These are phyloP conservation scores for Aspidiotus destructor DNA, from an alignment of 2,888 invertebrate genomes.

Conservation along the genomic window DNA sequence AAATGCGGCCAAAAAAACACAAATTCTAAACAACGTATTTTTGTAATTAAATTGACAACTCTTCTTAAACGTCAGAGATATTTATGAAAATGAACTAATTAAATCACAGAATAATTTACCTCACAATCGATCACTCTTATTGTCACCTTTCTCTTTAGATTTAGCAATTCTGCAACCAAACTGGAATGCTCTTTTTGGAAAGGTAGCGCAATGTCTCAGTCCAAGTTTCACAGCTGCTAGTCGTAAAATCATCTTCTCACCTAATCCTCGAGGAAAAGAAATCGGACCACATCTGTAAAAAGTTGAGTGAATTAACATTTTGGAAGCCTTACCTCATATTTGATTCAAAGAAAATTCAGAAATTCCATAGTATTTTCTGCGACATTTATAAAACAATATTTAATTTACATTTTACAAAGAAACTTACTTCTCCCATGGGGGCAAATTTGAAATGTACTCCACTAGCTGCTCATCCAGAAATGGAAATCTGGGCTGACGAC, in stretches of 20 bases:
- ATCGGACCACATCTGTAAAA: constrained; percentile 45
- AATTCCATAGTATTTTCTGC: too few species aligned
- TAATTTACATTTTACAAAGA: too few species aligned
- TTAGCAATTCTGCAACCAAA: constrained; percentile 95
- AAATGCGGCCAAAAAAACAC: too few species aligned
- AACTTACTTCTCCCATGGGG: constrained; percentile 57
- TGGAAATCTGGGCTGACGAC: constrained; percentile 67
- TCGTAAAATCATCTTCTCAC: constrained; percentile 86
- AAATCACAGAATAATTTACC: not conserved
- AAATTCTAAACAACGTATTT: too few species aligned
- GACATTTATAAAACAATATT: too few species aligned
- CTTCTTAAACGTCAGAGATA: too few species aligned
- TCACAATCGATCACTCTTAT: constrained; percentile 46
- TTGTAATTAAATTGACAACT: too few species aligned
- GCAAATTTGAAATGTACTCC: constrained; percentile 52
- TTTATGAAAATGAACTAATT: too few species aligned
- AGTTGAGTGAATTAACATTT: not conserved
- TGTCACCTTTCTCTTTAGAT: constrained; percentile 75
- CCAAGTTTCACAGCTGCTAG: constrained; percentile 60
- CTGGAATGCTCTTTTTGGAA: constrained; percentile 90
- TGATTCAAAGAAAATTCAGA: constrained; percentile 3
- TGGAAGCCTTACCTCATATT: not conserved
- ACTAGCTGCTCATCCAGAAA: constrained; percentile 53
- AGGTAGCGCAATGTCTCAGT: constrained; percentile 51
- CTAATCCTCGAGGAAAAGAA: constrained; percentile 58